Evolutionary conservation across 1,140 invertebrate species (phyloP), one percentile per base, ranked within the genome.

Genomic region (Campoletis sonorensis): DNA sequence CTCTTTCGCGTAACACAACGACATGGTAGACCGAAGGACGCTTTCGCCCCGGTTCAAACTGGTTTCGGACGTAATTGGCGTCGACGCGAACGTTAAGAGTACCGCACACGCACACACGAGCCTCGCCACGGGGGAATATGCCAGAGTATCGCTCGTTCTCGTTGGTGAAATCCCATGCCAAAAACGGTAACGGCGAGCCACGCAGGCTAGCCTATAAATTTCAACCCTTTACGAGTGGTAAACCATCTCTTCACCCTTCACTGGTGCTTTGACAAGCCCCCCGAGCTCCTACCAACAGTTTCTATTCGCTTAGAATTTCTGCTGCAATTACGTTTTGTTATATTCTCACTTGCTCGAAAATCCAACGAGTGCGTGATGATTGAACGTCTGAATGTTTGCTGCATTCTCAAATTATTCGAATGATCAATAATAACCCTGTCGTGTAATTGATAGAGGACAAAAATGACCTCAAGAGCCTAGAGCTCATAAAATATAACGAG

Each of bases 41-140:
- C 45, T 75, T 75, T 75, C 72, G 49, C 15, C 37, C 26, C 54
- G 40, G 72, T 75, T 75, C 45, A 79, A 85, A 89, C 88, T 88
- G 85, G 87, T 89, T 89, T 85, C 73, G 76, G 79, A 87, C 85
- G 86, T 89, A 89, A 89, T 89, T 89, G 88, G 86, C 88, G 82
- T 86, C 86, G 88, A 89, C 84, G 82, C 51, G 72, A 54, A 27
- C 72, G 72, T 75, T 75, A 49, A 75, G 72, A 75, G 40, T 75
- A 75, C 67, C 67, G 67, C 49, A 54, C 72, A 75, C 72, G 72
- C 72, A 45, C 45, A 49, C 72, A 26, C 45, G 72, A 40, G 54
- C 27, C 73, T 54, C 61, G 15, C 61, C 23, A 23, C 61, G 61
- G 61, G 61, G 7, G 61, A 64, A 64, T 64, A 64, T 64, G 61